These are phyloP conservation scores for Puntigrus tetrazona DNA, from an alignment of 2,113 vertebrate genomes.

Conservation along the genomic window DNA sequence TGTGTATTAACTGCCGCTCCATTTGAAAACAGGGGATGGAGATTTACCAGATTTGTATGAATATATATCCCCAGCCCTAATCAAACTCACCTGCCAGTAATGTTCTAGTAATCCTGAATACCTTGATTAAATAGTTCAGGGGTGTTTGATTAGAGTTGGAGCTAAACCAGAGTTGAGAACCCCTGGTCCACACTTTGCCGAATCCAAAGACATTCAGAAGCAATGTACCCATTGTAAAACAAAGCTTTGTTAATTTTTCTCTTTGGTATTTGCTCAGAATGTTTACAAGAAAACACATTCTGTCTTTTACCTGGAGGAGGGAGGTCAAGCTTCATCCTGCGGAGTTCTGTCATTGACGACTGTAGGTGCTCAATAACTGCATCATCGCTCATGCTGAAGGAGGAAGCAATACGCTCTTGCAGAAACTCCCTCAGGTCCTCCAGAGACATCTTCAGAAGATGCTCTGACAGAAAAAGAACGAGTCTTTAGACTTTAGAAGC, in stretches of 20 bases:
- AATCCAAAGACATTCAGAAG: neutral
- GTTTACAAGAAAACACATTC: neutral
- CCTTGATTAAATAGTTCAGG: too few species aligned
- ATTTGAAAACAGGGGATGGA: too few species aligned
- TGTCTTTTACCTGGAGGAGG: constrained; percentile 78
- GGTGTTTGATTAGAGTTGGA: too few species aligned
- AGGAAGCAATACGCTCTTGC: constrained; percentile 78
- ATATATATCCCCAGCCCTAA: too few species aligned
- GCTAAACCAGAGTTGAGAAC: too few species aligned
- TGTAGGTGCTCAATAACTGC: constrained; percentile 80
- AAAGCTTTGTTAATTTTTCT: neutral
- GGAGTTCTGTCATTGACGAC: constrained; percentile 77
- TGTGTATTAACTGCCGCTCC: too few species aligned
- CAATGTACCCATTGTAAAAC: too few species aligned
- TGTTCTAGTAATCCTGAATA: too few species aligned
- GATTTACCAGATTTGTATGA: too few species aligned
- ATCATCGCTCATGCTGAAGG: constrained; percentile 79
- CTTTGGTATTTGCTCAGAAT: neutral
- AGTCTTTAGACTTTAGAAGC: neutral
- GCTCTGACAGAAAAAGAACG: constrained; percentile 68
- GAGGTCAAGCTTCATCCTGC: constrained; percentile 82
- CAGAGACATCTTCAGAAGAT: constrained; percentile 78
- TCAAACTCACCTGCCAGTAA: too few species aligned
- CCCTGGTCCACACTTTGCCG: neutral
- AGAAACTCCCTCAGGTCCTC: constrained; percentile 87